These are phyloP conservation scores for Epizoanthus illoricatus DNA, from an alignment of 92 coral and sea anemone genomes.

Conservation along the genomic window DNA sequence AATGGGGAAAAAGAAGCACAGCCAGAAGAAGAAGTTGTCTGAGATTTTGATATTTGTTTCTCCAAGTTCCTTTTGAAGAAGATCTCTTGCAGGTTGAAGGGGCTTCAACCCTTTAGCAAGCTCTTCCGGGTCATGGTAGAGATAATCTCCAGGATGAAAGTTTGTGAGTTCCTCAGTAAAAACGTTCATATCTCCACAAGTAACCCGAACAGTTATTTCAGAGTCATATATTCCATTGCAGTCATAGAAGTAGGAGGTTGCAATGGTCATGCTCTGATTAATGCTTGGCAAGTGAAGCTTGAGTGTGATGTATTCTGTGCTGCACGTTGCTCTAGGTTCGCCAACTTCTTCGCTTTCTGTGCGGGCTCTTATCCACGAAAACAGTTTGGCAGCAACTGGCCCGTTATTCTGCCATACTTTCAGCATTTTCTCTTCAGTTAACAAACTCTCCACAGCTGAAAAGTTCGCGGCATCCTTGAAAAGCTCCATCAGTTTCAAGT, in stretches of 20 bases:
- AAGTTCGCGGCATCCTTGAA: slow-evolving; percentile 20
- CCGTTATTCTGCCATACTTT: slow-evolving; percentile 60
- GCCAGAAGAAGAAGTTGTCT: slow-evolving; percentile 55
- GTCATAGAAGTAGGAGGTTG: slow-evolving; percentile 33
- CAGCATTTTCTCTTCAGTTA: slow-evolving; percentile 42
- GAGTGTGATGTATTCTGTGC: slow-evolving; percentile 9
- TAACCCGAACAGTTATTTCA: slow-evolving; percentile 14
- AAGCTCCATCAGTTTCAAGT: slow-evolving; percentile 5
- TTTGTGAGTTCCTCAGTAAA: not conserved
- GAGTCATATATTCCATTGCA: slow-evolving; percentile 25
- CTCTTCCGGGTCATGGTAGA: slow-evolving; percentile 23
- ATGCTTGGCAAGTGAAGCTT: slow-evolving; percentile 39
- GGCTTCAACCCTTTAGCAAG: slow-evolving; percentile 16
- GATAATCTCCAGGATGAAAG: slow-evolving; percentile 15
- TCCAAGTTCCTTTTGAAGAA: slow-evolving; percentile 57
- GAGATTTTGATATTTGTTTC: slow-evolving; percentile 41
- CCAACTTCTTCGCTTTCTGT: slow-evolving; percentile 7
- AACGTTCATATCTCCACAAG: slow-evolving; percentile 48
- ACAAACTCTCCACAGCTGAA: not conserved
- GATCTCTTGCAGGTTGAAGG: slow-evolving; percentile 44
- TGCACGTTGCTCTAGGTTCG: slow-evolving; percentile 22
- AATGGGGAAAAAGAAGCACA: slow-evolving; percentile 50
- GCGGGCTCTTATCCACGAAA: slow-evolving; percentile 54
- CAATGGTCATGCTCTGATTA: slow-evolving; percentile 32
- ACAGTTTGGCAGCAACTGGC: slow-evolving; percentile 67